phyloP scores from a whole-genome alignment of 2,888 invertebrate genomes.

The Holacanthella duospinosa region DNA sequence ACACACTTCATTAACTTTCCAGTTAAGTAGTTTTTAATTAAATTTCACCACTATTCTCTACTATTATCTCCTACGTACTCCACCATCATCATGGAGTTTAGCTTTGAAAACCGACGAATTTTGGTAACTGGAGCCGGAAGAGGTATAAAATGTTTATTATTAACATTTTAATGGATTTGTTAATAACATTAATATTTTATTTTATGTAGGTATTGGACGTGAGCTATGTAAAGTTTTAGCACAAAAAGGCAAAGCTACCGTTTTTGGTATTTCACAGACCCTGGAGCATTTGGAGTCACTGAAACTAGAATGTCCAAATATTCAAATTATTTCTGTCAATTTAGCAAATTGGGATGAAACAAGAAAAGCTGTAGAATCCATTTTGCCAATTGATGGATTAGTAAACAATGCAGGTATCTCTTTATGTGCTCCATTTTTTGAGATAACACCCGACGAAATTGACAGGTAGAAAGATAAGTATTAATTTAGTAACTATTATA shows the following conservation, averaged over 20 bases:
- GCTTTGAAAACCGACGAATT: conserved; percentile 44
- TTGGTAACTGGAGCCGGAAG: conserved; percentile 80
- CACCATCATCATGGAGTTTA: conserved; percentile 7
- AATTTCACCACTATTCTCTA: too few relatives aligned
- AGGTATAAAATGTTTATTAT: too few relatives aligned
- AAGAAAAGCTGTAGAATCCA: conserved; percentile 52
- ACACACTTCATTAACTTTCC: too few relatives aligned
- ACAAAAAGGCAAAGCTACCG: conserved; percentile 45
- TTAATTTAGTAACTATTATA: background rate
- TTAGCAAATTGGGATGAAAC: conserved; percentile 65
- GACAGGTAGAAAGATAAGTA: too few relatives aligned
- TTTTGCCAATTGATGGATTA: conserved; percentile 51
- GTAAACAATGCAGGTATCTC: conserved; percentile 84
- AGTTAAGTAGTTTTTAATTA: too few relatives aligned
- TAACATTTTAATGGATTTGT: conserved; percentile 18
- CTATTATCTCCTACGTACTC: too few relatives aligned
- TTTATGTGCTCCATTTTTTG: conserved; percentile 57
- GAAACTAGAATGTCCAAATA: conserved; percentile 46
- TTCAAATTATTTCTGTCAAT: conserved; percentile 58
- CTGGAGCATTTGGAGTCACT: conserved; percentile 55
- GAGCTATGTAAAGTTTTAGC: conserved; percentile 41
- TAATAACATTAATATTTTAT: background rate
- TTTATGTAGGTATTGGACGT: conserved; percentile 52
- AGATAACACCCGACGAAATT: conserved; percentile 56
- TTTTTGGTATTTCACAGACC: conserved; percentile 65